A percentile compares a stretch with the other conserved stretches of the same genome.
phyloP scores from a whole-genome alignment of 37 sponge, comb jelly and placozoan species.

The Tethya wilhelma region DNA sequence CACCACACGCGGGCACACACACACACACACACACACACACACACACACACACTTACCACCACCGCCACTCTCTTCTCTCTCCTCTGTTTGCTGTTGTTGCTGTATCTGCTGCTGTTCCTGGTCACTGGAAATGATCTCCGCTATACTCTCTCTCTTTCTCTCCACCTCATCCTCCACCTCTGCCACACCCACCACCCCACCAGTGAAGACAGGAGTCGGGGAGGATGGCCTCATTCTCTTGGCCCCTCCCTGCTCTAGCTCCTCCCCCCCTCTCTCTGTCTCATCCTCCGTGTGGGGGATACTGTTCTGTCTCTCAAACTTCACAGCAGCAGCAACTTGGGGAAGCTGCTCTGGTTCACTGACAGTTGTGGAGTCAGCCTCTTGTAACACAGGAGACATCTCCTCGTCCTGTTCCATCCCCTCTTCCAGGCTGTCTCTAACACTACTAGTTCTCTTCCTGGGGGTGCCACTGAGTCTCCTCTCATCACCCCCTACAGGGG shows the following conservation, averaged over 20 bases:
- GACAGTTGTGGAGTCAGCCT: conserved; percentile 78
- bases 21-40: conserved; percentile 7
- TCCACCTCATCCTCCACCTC: neutral
- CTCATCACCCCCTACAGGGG: neutral
- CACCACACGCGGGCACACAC: too few species aligned
- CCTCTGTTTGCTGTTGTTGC: neutral
- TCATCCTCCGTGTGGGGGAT: too few species aligned
- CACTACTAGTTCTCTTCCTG: conserved; percentile 12
- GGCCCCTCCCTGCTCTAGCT: neutral
- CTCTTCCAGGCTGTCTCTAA: conserved; percentile 25
- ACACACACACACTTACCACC: neutral
- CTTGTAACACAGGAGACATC: conserved; percentile 52
- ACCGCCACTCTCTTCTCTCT: neutral
- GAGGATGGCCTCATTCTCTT: neutral
- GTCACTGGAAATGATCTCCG: too few species aligned
- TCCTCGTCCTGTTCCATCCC: neutral
- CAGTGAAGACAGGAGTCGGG: neutral
- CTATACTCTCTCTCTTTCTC: neutral
- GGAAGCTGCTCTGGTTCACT: too few species aligned
- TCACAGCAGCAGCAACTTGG: too few species aligned
- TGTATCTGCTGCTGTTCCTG: too few species aligned
- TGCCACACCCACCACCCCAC: neutral
- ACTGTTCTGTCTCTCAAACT: too few species aligned
- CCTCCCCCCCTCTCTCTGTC: too few species aligned
- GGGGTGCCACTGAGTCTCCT: neutral